phyloP scores from a whole-genome alignment of 2,888 invertebrate species.

The Melanostoma mellinum region DNA sequence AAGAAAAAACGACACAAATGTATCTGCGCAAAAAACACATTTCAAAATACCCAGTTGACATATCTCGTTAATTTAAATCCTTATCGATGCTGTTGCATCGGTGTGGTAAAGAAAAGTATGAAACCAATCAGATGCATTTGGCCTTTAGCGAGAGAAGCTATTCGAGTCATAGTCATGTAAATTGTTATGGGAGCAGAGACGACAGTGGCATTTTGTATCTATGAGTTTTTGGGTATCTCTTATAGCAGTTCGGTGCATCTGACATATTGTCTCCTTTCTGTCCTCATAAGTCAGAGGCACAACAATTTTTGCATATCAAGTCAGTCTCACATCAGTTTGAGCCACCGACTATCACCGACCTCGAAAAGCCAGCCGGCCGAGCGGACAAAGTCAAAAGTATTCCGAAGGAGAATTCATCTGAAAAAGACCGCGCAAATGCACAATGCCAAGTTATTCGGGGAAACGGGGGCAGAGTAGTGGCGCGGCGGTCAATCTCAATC shows the following conservation, averaged over 20 bases:
- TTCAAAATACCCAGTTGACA: constrained; percentile 79
- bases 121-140: constrained; percentile 50
- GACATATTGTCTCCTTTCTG: constrained; percentile 42
- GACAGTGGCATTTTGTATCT: constrained; percentile 7
- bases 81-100: constrained; percentile 77
- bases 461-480: constrained; percentile 18
- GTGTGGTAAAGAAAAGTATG: constrained; percentile 50
- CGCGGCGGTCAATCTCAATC: constrained; percentile 70
- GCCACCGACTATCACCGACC: neutral
- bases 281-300: constrained; percentile 51
- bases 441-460: constrained; percentile 13
- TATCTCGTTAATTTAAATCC: constrained; percentile 82
- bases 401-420: constrained; percentile 46
- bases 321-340: constrained; percentile 33
- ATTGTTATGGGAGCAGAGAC: neutral
- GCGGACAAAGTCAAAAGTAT: constrained; percentile 33
- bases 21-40: constrained; percentile 36
- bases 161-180: constrained; percentile 42
- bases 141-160: constrained; percentile 14
- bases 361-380: neutral
- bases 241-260: constrained; percentile 23
- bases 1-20: constrained; percentile 77
- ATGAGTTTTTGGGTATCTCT: constrained; percentile 40
- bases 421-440: constrained; percentile 17
- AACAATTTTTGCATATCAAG: constrained; percentile 64